These are phyloP conservation scores for Gymnogyps californianus DNA, from an alignment of 2,113 vertebrate species.

Conservation along the genomic window DNA sequence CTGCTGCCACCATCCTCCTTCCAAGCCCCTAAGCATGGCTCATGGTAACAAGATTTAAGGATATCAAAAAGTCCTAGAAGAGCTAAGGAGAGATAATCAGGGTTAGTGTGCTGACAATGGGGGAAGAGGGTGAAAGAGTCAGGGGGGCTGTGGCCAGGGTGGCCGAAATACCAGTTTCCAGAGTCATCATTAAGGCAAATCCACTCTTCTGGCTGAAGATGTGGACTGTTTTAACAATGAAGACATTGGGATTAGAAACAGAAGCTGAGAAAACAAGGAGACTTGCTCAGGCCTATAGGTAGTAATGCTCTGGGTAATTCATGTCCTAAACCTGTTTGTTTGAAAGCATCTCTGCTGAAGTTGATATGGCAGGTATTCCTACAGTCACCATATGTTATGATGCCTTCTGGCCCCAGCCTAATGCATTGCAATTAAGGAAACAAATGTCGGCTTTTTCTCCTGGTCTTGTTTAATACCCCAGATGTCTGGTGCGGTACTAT, in stretches of 20 bases:
- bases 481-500: not conserved
- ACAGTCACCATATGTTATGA: accelerated
- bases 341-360: not conserved
- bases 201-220: not conserved
- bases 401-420: not conserved
- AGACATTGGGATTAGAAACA: not conserved
- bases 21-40: not conserved
- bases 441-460: not conserved
- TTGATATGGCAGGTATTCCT: not conserved
- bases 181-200: not conserved
- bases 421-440: not conserved
- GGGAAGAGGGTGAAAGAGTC: not conserved
- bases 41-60: not conserved
- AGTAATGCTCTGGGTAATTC: not conserved
- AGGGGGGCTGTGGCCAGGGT: not conserved
- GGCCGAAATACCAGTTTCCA: not conserved
- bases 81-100: not conserved
- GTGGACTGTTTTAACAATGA: not conserved
- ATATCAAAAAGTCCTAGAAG: not conserved
- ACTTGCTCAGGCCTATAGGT: not conserved
- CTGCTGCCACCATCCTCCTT: not conserved
- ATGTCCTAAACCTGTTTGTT: not conserved
- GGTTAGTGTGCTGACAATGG: not conserved
- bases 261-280: not conserved
- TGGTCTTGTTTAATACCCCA: not conserved